Base-by-base conservation (phyloP, 2,113 vertebrate species). In the Setophaga kirtlandii region DNA sequence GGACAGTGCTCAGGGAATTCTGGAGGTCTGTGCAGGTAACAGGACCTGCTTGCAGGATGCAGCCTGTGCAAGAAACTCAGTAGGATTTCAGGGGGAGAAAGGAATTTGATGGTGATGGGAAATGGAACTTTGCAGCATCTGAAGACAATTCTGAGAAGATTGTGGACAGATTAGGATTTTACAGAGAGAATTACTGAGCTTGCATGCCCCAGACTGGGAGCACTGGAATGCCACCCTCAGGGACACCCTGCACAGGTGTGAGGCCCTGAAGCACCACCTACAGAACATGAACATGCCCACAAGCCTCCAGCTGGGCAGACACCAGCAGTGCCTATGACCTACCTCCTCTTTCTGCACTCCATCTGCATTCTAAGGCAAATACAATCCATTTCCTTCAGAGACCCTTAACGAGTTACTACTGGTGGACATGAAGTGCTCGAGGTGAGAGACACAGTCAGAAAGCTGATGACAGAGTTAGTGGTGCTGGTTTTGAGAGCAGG, bases 1-100 rank as follows among this genome's bases (percentile, higher is more conserved):
- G 94, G 95, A 96, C 90, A 96, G 92, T 90, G 93, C 93, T 97
- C 96, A 88, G 76, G 55, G 64, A 92, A 78, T 74, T 83, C 89
- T 59, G 37, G 78, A 93, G 47, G 52, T 24, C 56, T 52, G 19
- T 37, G 76, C 76, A 91, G 35, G 55, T 58, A 87, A 59, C 2
- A 47, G 33, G 15, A 79, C 59, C 74, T 80, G 53, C 44, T 60
- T 44, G 74, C 24, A 68, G 59, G 59, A 88, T 30, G 46, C 53
- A 52, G 79, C 67, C 67, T 83, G 47, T 75, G 30, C 59, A 74
- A 77, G 31, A 86, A 94, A 88, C 59, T 55, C 33, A 90, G 28
- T 31, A 33, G 35, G 15, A 55, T 69, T 94, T 80, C 63, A 67
- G 33, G 28, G 84, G 63, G 23, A 80, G 50, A 83, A 49, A 88